Percentiles rank a stretch among this genome's conserved stretches.
Evolutionary conservation across 2,113 vertebrate genomes (phyloP).

Genomic region (Myxocyprinus asiaticus): DNA sequence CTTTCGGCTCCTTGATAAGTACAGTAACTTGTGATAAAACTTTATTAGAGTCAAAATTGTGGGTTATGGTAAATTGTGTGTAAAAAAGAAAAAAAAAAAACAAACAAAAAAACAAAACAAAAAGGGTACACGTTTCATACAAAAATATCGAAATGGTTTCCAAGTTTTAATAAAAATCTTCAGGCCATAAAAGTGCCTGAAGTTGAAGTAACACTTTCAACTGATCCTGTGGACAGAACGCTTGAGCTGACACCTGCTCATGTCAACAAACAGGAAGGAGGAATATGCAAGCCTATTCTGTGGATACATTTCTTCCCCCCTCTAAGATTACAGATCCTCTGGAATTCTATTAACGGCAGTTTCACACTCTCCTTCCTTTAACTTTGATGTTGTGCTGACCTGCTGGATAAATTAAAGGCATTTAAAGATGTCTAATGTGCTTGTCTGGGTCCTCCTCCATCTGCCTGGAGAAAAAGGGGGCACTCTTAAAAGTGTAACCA

Average conservation of each 20-base stretch:
- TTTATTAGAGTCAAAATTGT: too few relatives aligned
- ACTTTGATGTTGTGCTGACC: constrained; percentile 3
- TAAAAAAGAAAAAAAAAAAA: too few relatives aligned
- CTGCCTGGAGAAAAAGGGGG: constrained; percentile 36
- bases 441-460: constrained; percentile 37
- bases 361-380: constrained; percentile 52
- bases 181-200: too few relatives aligned
- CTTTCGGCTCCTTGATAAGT: too few relatives aligned
- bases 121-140: too few relatives aligned
- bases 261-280: neutral
- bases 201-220: too few relatives aligned
- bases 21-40: too few relatives aligned
- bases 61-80: too few relatives aligned
- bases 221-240: too few relatives aligned
- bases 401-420: constrained; percentile 54
- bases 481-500: constrained; percentile 51
- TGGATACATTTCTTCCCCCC: constrained; percentile 8
- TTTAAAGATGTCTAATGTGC: constrained; percentile 58
- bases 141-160: too few relatives aligned
- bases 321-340: constrained; percentile 2
- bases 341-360: constrained; percentile 41
- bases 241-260: neutral
- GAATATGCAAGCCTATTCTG: constrained; percentile 37
- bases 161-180: too few relatives aligned
- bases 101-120: too few relatives aligned